Conservation (phyloP, 2,797 vertebrate species). For the Phalloptychus januarius region DNA sequence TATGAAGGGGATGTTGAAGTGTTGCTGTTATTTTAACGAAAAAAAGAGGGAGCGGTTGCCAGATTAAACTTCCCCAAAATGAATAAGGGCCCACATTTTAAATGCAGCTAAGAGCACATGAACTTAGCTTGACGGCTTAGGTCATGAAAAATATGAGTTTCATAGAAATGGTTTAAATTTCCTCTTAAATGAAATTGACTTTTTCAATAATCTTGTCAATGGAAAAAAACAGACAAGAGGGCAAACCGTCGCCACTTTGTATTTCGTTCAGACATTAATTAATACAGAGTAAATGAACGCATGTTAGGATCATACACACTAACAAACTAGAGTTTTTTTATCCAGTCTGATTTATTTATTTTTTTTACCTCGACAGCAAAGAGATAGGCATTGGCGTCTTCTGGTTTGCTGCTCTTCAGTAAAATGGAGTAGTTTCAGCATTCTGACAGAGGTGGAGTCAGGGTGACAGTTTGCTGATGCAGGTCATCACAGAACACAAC, state of each 20-base stretch:
- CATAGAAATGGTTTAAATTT: too few species aligned
- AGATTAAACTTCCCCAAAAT: slow-evolving; percentile 52
- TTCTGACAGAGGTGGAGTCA: slow-evolving; percentile 71
- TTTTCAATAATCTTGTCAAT: background rate
- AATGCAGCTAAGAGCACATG: slow-evolving; percentile 11
- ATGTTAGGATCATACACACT: slow-evolving; percentile 13
- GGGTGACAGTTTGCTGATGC: slow-evolving; percentile 70
- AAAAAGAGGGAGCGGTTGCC: slow-evolving; percentile 59
- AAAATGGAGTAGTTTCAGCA: slow-evolving; percentile 68
- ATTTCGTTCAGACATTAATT: background rate
- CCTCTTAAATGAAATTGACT: background rate
- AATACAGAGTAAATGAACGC: slow-evolving; percentile 2
- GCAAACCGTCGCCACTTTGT: background rate
- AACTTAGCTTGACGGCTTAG: background rate
- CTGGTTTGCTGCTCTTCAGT: slow-evolving; percentile 33
- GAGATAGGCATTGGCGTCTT: slow-evolving; percentile 31
- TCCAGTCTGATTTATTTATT: slow-evolving; percentile 25
- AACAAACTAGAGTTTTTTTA: slow-evolving; percentile 26
- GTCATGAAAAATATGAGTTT: background rate
- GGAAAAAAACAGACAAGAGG: background rate
- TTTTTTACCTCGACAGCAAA: slow-evolving; percentile 35
- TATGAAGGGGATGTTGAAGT: slow-evolving; percentile 37
- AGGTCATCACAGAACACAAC: slow-evolving; percentile 63
- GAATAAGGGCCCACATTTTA: slow-evolving; percentile 10
- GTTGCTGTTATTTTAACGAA: slow-evolving; percentile 36